Evolutionary conservation across 2,888 invertebrate genomes (phyloP).

Genomic region (Azorinus chamasolen): DNA sequence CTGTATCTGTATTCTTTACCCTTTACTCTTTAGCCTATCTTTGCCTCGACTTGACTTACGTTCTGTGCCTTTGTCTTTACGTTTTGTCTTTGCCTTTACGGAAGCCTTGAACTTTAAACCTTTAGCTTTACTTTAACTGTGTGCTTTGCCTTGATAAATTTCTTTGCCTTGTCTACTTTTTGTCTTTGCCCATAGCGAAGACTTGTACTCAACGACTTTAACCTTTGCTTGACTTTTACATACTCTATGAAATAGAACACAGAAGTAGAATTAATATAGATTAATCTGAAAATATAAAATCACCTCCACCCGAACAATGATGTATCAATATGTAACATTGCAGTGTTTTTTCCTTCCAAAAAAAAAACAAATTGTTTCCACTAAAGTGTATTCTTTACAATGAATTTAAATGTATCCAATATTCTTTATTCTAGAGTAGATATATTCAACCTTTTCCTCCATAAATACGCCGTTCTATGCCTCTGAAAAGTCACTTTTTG

Average conservation of each 20-base stretch:
- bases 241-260: slow-evolving; percentile 29
- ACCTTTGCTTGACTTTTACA: slow-evolving; percentile 34
- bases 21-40: slow-evolving; percentile 2
- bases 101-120: slow-evolving; percentile 20
- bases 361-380: too few species aligned
- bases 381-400: too few species aligned
- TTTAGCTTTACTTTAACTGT: slow-evolving; percentile 27
- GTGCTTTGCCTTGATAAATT: slow-evolving; percentile 2
- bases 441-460: too few species aligned
- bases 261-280: too few species aligned
- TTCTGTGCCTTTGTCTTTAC: slow-evolving; percentile 17
- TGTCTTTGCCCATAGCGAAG: slow-evolving; percentile 26
- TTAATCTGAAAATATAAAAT: too few species aligned
- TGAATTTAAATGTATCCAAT: too few species aligned
- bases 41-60: slow-evolving; percentile 25
- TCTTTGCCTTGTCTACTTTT: slow-evolving; percentile 16
- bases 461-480: too few species aligned
- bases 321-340: too few species aligned
- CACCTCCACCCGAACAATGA: too few species aligned
- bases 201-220: slow-evolving; percentile 29
- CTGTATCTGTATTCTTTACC: too few species aligned
- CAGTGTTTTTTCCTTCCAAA: neutral
- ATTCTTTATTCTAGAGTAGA: too few species aligned
- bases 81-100: slow-evolving; percentile 26
- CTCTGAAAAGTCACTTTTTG: too few species aligned